phyloP scores from a whole-genome alignment of 1,140 invertebrate genomes.

The Tetramorium parvispinum region DNA sequence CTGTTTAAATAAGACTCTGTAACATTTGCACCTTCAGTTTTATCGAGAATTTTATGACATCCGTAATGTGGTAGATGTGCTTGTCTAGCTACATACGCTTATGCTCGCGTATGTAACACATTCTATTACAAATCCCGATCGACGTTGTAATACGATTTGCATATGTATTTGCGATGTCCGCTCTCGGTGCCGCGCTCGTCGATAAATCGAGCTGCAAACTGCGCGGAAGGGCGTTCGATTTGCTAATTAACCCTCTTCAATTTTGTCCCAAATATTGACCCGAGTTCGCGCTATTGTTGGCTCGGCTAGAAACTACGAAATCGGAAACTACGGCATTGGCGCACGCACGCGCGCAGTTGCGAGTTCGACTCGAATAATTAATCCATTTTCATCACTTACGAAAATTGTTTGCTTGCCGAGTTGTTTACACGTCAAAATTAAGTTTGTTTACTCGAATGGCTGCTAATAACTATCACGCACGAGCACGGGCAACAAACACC shows the following conservation, averaged over 20 bases:
- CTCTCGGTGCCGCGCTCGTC: background rate
- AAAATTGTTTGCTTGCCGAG: slow-evolving; percentile 36
- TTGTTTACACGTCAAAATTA: slow-evolving; percentile 34
- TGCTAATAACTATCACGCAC: background rate
- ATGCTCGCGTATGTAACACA: slow-evolving; percentile 60
- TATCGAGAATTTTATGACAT: background rate
- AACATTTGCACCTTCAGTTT: background rate
- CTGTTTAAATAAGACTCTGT: background rate
- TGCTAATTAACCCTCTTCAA: slow-evolving; percentile 75
- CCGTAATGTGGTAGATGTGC: background rate
- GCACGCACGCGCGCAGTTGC: background rate
- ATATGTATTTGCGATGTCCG: slow-evolving; percentile 61
- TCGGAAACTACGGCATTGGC: slow-evolving; percentile 14
- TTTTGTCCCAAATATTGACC: slow-evolving; percentile 74
- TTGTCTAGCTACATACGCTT: slow-evolving; percentile 41
- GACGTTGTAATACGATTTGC: slow-evolving; percentile 57
- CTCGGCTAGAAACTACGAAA: slow-evolving; percentile 43
- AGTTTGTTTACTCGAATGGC: slow-evolving; percentile 30
- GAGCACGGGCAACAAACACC: background rate
- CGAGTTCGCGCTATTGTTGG: slow-evolving; percentile 54
- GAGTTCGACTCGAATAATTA: slow-evolving; percentile 45
- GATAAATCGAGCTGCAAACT: slow-evolving; percentile 69
- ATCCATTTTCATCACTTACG: slow-evolving; percentile 44
- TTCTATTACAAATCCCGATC: slow-evolving; percentile 63
- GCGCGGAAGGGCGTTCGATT: slow-evolving; percentile 57